Evolutionary conservation across 2,113 vertebrate species (phyloP).

Genomic region (Pungitius pungitius): DNA sequence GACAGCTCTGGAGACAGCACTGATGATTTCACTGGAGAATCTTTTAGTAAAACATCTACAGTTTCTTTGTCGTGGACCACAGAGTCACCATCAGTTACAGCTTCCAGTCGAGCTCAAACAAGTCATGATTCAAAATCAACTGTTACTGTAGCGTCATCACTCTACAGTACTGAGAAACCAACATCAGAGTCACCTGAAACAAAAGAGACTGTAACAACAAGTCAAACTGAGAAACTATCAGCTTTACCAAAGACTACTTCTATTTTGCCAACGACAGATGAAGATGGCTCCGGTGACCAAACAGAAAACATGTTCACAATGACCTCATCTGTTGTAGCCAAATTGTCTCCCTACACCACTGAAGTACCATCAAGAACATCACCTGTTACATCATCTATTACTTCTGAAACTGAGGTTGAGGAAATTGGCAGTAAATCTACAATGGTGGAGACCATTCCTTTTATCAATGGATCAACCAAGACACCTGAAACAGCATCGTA

Average conservation of each 20-base stretch:
- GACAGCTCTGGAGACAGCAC: background rate
- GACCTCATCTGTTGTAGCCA: too few relatives aligned
- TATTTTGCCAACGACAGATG: background rate
- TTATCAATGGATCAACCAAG: too few relatives aligned
- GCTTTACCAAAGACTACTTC: background rate
- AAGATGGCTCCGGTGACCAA: background rate
- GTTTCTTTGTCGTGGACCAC: conserved; percentile 1
- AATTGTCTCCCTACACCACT: too few relatives aligned
- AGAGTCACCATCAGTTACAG: conserved; percentile 6
- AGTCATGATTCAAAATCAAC: background rate
- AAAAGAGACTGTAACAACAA: background rate
- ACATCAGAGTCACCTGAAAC: conserved; percentile 1
- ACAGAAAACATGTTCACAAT: too few relatives aligned
- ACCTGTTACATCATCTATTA: too few relatives aligned
- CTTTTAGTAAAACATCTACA: background rate
- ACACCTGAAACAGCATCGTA: background rate
- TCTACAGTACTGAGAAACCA: conserved; percentile 15
- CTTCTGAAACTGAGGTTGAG: too few relatives aligned
- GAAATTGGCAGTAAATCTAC: too few relatives aligned
- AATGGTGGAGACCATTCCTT: too few relatives aligned
- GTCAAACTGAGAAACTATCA: background rate
- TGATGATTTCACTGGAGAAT: background rate
- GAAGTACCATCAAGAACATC: too few relatives aligned
- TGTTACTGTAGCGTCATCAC: background rate
- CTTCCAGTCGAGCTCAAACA: background rate